phyloP scores from a whole-genome alignment of 37 sponge, comb jelly and placozoan genomes.

The Amphimedon queenslandica region DNA sequence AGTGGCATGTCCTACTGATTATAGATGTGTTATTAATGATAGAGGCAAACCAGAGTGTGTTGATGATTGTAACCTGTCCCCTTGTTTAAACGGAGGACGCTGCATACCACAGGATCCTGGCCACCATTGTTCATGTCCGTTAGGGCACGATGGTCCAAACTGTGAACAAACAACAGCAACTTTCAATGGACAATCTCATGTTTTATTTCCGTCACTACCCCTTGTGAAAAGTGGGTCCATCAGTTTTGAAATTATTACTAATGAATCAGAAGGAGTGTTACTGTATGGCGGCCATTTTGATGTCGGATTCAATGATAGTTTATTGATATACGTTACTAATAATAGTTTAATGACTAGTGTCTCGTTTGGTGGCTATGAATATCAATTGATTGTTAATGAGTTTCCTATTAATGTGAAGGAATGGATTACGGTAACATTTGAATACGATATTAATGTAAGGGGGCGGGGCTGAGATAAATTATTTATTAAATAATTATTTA shows the following conservation, averaged over 20 bases:
- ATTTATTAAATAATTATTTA: too few relatives aligned
- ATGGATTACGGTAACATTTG: slow-evolving; percentile 45
- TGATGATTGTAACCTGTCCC: slow-evolving; percentile 41
- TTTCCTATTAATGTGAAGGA: slow-evolving; percentile 18
- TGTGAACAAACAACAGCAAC: slow-evolving; percentile 53
- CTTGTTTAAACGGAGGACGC: slow-evolving; percentile 54
- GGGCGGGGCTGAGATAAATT: neutral
- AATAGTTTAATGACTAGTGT: neutral
- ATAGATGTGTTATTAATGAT: too few relatives aligned
- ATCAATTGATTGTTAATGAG: neutral
- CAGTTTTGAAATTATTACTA: slow-evolving; percentile 47
- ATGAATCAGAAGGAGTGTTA: slow-evolving; percentile 15
- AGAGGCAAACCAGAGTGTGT: slow-evolving; percentile 14
- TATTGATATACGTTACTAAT: slow-evolving; percentile 28
- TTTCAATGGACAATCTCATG: slow-evolving; percentile 39
- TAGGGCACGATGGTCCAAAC: slow-evolving; percentile 49
- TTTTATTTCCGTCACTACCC: slow-evolving; percentile 34
- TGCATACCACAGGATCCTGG: slow-evolving; percentile 64
- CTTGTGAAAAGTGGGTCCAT: slow-evolving; percentile 16
- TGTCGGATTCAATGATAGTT: slow-evolving; percentile 10
- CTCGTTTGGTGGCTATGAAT: slow-evolving; percentile 30
- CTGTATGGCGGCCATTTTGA: slow-evolving; percentile 56
- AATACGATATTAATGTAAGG: slow-evolving; percentile 54
- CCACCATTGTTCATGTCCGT: slow-evolving; percentile 47
- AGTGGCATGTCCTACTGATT: too few relatives aligned